Conservation (phyloP, 2,888 invertebrate genomes). For the Esperia sulphurella region DNA sequence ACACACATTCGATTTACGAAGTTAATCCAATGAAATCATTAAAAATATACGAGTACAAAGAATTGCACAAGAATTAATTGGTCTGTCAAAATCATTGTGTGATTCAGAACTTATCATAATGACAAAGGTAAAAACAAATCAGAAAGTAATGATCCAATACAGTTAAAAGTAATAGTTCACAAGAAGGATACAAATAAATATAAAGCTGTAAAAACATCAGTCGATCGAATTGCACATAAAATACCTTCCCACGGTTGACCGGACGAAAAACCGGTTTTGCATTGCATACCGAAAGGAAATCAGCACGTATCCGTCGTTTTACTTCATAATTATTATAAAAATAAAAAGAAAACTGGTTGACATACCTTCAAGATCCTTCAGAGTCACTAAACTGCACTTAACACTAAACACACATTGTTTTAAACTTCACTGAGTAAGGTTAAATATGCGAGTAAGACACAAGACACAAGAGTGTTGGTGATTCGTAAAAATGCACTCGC, state of each 20-base stretch:
- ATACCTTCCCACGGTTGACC: constrained; percentile 70
- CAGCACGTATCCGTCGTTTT: constrained; percentile 44
- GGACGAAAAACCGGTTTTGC: constrained; percentile 65
- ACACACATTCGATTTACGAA: no score
- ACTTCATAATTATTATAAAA: constrained; percentile 48
- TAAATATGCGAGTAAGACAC: constrained; percentile 40
- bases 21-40: no score
- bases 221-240: constrained; percentile 43
- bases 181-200: constrained; percentile 5
- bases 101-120: neutral
- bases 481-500: constrained; percentile 40
- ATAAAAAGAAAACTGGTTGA: constrained; percentile 33
- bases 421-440: constrained; percentile 57
- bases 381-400: constrained; percentile 26
- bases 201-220: constrained; percentile 8
- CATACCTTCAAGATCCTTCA: constrained; percentile 45
- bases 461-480: constrained; percentile 19
- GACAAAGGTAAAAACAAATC: neutral
- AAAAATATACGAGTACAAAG: no score
- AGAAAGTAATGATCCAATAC: neutral
- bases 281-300: constrained; percentile 68
- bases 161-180: neutral
- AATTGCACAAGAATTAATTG: neutral
- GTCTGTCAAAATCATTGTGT: neutral
- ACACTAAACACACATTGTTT: constrained; percentile 51